Percentiles rank a stretch among this genome's conserved stretches.
These are phyloP conservation scores for Oncorhynchus nerka DNA, from an alignment of 2,113 vertebrate species.

Conservation along the genomic window DNA sequence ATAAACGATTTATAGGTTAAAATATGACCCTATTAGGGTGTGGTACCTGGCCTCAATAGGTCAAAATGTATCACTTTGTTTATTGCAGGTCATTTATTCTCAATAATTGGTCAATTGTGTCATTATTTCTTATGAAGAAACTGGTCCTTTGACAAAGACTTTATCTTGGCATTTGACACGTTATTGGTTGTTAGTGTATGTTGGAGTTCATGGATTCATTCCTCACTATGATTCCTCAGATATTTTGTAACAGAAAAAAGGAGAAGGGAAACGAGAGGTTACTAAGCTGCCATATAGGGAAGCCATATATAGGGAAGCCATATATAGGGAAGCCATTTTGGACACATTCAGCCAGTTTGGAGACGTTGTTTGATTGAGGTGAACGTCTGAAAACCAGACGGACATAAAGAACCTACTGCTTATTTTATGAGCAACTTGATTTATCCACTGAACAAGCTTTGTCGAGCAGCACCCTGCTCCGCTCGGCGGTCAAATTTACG, in stretches of 20 bases:
- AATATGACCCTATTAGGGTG: neutral
- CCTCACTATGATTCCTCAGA: no score
- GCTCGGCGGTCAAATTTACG: constrained; percentile 51
- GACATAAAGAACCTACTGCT: constrained; percentile 61
- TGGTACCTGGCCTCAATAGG: no score
- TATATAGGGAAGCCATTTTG: constrained; percentile 49
- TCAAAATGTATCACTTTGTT: no score
- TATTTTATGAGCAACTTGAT: constrained; percentile 66
- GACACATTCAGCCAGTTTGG: constrained; percentile 52
- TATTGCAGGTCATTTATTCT: no score
- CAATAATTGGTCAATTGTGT: no score
- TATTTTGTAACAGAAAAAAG: no score
- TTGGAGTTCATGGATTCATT: no score
- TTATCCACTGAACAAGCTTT: constrained; percentile 63
- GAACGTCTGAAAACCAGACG: constrained; percentile 65
- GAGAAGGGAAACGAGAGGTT: no score
- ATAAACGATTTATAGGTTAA: neutral
- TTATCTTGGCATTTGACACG: no score
- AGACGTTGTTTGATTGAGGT: constrained; percentile 56
- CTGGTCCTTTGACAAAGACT: no score
- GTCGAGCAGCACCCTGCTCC: constrained; percentile 34
- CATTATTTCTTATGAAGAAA: no score
- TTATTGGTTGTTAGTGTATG: no score
- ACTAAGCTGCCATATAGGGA: constrained; percentile 28
- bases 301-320: constrained; percentile 45